phyloP scores from a whole-genome alignment of 2,797 vertebrate species.

The Okamejei kenojei region DNA sequence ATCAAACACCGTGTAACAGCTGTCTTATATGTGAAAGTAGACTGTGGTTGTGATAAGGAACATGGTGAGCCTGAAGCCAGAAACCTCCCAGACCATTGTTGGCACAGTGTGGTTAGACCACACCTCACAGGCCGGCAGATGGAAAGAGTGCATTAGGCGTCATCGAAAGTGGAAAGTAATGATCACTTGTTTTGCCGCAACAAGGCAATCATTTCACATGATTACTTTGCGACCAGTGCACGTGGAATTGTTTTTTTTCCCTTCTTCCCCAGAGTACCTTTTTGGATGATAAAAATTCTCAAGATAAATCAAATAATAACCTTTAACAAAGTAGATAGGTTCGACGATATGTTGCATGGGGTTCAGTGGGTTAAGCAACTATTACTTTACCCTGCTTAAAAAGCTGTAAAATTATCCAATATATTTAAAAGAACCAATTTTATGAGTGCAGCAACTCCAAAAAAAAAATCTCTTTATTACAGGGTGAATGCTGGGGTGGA shows the following conservation, averaged over 20 bases:
- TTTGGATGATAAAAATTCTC: slow-evolving; percentile 36
- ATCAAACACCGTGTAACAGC: slow-evolving; percentile 54
- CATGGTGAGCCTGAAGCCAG: slow-evolving; percentile 42
- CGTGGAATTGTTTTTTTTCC: slow-evolving; percentile 27
- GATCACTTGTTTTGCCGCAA: slow-evolving; percentile 9
- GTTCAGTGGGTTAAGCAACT: slow-evolving; percentile 12
- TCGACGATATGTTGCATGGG: not conserved
- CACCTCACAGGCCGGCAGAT: slow-evolving; percentile 43
- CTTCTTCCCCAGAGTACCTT: slow-evolving; percentile 25
- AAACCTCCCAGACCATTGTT: slow-evolving; percentile 39
- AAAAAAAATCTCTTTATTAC: not conserved
- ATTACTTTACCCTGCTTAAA: not conserved
- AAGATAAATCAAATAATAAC: slow-evolving; percentile 31
- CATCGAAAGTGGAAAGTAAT: slow-evolving; percentile 10
- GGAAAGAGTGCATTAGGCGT: slow-evolving; percentile 31
- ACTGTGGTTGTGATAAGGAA: slow-evolving; percentile 45
- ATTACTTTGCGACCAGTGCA: slow-evolving; percentile 38
- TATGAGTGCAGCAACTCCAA: not conserved
- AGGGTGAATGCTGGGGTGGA: too few species aligned
- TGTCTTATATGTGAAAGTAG: slow-evolving; percentile 51
- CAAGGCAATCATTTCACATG: slow-evolving; percentile 36
- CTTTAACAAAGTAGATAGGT: slow-evolving; percentile 35
- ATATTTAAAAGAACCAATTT: not conserved
- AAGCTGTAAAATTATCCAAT: not conserved
- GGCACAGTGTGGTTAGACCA: slow-evolving; percentile 44